Conservation (phyloP, 2,113 vertebrate species). For the Monopterus albus region DNA sequence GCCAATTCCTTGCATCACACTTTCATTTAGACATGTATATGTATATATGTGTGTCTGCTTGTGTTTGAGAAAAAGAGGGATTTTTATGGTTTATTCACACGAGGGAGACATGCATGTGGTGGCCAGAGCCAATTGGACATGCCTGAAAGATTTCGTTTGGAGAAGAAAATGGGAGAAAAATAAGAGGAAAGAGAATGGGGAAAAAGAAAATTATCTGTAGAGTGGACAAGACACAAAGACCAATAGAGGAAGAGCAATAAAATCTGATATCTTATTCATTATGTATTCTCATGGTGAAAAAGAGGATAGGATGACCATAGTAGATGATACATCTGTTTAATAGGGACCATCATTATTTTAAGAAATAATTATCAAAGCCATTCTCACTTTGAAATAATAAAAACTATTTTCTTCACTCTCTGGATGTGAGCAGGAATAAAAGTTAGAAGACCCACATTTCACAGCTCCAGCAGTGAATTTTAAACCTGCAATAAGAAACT, state of each 20-base stretch:
- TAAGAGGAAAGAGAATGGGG: neutral
- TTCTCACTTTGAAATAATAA: conserved; percentile 35
- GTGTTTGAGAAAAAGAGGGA: conserved; percentile 5
- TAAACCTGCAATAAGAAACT: neutral
- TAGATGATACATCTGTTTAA: conserved; percentile 44
- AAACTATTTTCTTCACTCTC: neutral
- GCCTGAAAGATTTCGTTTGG: conserved; percentile 70
- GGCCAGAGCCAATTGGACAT: conserved; percentile 78
- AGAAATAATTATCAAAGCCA: conserved; percentile 44
- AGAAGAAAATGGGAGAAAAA: conserved; percentile 38
- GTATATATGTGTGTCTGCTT: conserved; percentile 5
- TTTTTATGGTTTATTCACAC: conserved; percentile 67
- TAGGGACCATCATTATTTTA: conserved; percentile 41
- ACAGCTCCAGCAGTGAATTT: conserved; percentile 6
- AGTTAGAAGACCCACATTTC: neutral
- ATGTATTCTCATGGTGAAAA: conserved; percentile 33
- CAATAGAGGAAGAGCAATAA: conserved; percentile 23
- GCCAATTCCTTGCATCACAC: conserved; percentile 63
- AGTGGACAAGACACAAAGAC: conserved; percentile 25
- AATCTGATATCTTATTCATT: conserved; percentile 56
- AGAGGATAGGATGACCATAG: conserved; percentile 22
- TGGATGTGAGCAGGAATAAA: conserved; percentile 8
- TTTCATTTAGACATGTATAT: conserved; percentile 62
- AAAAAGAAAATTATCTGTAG: conserved; percentile 24
- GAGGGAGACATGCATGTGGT: conserved; percentile 64